Base-by-base conservation (phyloP, 2,888 invertebrate species). In the Tipula confusa region DNA sequence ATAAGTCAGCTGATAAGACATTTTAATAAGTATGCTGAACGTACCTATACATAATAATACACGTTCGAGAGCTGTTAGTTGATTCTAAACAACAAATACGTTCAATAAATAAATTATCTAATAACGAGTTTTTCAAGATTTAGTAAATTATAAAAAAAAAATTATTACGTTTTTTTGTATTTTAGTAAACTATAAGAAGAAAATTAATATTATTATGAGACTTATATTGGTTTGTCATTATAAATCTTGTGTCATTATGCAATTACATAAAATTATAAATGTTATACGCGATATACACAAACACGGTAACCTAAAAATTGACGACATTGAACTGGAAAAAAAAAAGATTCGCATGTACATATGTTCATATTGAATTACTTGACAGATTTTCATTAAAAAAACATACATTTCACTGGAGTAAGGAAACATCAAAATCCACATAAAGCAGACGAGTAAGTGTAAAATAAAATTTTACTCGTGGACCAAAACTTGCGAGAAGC, bases 191-290 rank as follows among this genome's bases (percentile, higher is more conserved):
- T 9, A 24, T 64, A 64, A 64, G 24, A 64, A 24, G 64, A 24
- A 64, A 64, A 64, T 24, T 24, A 5, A 11, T 64, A 64, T 18
- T 64, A 64, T 64, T n/a, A 9, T 24, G 24, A 64, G 24, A 64
- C 64, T 9, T 18, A 18, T 64, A 64, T 24, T 15, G 43, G 15
- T 43, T 4, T 43, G 43, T 43, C 15, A 43, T 43, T 64, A 24
- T 64, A 64, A 24, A 64, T 64, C 64, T 64, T 24, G 64, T 64
- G 64, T 64, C 24, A 64, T 64, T 64, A 64, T 64, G 64, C 64
- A 64, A 64, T 64, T 64, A 64, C 64, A 64, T 64, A 24, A 64
- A 64, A 24, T 24, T 24, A 24, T 64, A 64, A 24, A 24, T 64
- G 18, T 24, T 64, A 24, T 64, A 64, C 24, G 2, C 7, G 64